These are phyloP conservation scores for Galleria mellonella DNA, from an alignment of 1,140 invertebrate genomes.

Conservation along the genomic window DNA sequence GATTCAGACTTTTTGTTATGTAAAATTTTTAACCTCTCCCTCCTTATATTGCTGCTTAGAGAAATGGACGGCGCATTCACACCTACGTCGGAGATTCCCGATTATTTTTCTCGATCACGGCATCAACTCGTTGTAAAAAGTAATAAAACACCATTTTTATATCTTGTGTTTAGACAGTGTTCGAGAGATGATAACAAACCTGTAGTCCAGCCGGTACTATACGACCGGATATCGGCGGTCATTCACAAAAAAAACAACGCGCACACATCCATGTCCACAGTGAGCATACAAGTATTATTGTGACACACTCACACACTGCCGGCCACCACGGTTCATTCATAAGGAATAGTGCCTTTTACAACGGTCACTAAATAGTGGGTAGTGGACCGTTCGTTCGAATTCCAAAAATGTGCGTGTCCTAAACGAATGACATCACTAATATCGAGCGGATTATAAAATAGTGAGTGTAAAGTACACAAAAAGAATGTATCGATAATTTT, in stretches of 20 bases:
- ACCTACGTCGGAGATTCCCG: slow-evolving; percentile 46
- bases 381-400: slow-evolving; percentile 16
- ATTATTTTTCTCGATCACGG: slow-evolving; percentile 29
- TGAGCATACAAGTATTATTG: slow-evolving; percentile 18
- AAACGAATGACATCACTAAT: neutral
- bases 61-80: slow-evolving; percentile 48
- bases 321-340: slow-evolving; percentile 61
- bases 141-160: slow-evolving; percentile 72
- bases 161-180: slow-evolving; percentile 67
- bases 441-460: slow-evolving; percentile 2
- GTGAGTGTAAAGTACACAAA: too few relatives aligned
- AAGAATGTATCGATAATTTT: slow-evolving; percentile 1
- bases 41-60: slow-evolving; percentile 48
- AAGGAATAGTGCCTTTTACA: slow-evolving; percentile 50
- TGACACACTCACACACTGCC: slow-evolving; percentile 18
- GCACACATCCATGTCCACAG: slow-evolving; percentile 22
- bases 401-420: slow-evolving; percentile 6
- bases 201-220: slow-evolving; percentile 46
- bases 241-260: slow-evolving; percentile 68
- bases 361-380: slow-evolving; percentile 41
- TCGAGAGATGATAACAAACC: slow-evolving; percentile 67
- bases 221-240: slow-evolving; percentile 65
- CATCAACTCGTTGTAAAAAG: slow-evolving; percentile 48
- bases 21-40: slow-evolving; percentile 42
- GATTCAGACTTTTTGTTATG: slow-evolving; percentile 40